Evolutionary conservation across 2,888 invertebrate species (phyloP).

Genomic region (Polydrusus cervinus): DNA sequence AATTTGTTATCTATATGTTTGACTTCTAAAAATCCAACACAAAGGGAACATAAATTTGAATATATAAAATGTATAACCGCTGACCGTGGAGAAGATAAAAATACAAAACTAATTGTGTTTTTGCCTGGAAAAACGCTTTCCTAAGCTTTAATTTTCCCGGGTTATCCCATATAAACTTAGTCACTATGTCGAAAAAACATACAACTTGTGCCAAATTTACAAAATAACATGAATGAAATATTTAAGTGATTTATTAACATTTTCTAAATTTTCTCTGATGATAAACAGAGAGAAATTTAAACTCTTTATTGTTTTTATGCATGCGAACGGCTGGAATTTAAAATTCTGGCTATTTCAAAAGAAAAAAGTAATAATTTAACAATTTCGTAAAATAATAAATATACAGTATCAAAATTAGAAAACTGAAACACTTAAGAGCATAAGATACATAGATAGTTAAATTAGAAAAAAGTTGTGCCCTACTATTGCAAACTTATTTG

Average conservation of each 20-base stretch:
- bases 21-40: too few relatives aligned
- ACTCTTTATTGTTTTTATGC: not conserved
- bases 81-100: not conserved
- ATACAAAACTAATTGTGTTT: not conserved
- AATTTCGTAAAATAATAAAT: not conserved
- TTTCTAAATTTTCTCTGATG: not conserved
- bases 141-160: not conserved
- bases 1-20: too few relatives aligned
- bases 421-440: too few relatives aligned
- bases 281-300: slow-evolving; percentile 8
- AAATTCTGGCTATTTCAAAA: not conserved
- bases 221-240: slow-evolving; percentile 13
- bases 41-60: too few relatives aligned
- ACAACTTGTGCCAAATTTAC: slow-evolving; percentile 7
- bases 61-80: not conserved
- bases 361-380: not conserved
- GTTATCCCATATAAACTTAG: slow-evolving; percentile 4
- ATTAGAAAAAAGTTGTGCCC: too few relatives aligned
- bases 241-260: slow-evolving; percentile 9
- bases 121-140: too few relatives aligned
- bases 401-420: too few relatives aligned
- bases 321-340: not conserved
- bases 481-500: too few relatives aligned
- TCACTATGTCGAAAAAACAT: slow-evolving; percentile 2
- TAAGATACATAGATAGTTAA: too few relatives aligned